Conservation (phyloP, 2,888 invertebrate species). For the Ecdyonurus torrentis region DNA sequence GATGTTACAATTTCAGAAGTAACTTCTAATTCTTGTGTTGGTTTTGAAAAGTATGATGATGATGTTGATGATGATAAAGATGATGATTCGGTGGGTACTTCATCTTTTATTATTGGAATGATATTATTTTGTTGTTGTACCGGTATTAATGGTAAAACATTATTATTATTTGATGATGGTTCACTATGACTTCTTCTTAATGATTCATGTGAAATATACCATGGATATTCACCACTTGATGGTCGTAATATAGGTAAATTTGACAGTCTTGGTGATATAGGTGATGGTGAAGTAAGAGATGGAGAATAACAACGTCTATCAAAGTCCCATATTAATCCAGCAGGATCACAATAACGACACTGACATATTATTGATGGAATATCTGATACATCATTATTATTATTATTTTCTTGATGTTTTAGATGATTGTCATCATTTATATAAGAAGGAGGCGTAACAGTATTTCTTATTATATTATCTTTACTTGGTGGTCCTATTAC, state of each 20-base stretch:
- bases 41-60: background rate
- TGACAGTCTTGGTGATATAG: slow-evolving; percentile 1
- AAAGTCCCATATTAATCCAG: slow-evolving; percentile 57
- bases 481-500: slow-evolving; percentile 3
- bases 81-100: slow-evolving; percentile 7
- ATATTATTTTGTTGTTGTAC: background rate
- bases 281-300: slow-evolving; percentile 30
- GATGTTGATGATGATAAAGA: slow-evolving; percentile 12
- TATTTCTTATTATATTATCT: slow-evolving; percentile 13
- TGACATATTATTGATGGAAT: slow-evolving; percentile 23
- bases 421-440: no score
- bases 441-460: no score
- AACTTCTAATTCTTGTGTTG: slow-evolving; percentile 39
- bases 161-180: slow-evolving; percentile 12
- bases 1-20: slow-evolving; percentile 64
- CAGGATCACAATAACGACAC: slow-evolving; percentile 59
- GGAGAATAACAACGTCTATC: slow-evolving; percentile 39
- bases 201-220: background rate
- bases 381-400: no score
- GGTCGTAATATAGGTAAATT: background rate
- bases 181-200: background rate
- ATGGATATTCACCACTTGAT: background rate
- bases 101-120: slow-evolving; percentile 8
- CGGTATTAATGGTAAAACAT: slow-evolving; percentile 17
- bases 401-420: no score